Base-by-base conservation (phyloP, 2,797 vertebrate genomes). In the Alosa sapidissima region DNA sequence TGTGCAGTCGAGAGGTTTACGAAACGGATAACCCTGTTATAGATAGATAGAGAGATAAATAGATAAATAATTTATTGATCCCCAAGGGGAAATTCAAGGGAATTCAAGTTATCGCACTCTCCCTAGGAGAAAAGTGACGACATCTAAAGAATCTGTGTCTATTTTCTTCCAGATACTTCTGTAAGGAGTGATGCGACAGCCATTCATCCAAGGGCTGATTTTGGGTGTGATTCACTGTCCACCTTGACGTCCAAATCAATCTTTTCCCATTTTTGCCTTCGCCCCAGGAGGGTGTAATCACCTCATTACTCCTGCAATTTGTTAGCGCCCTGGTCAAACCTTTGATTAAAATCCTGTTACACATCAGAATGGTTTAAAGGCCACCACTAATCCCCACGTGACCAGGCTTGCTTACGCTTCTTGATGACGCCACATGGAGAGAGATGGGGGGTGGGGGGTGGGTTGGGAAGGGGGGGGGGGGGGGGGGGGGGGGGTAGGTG, bases 361-460 rank as follows among this genome's bases (percentile, higher is more conserved):
- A 19, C 49, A 11, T 83, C 6, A 11, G 72, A 81, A 84, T 10
- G 24, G 51, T 72, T 83, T 85, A 84, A 86, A 85, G 84, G 36
- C 65, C 75, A 54, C 28, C 52, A 60, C 68, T 88, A 86, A 86
- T 87, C 86, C 84, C 19, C 24, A 85, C 48, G 36, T 49, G 75
- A 82, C 84, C 14, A 33, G 51, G 51, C 0, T 75, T 75, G 55
- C 19, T 33, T 81, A 41, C 28, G 5, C 16, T 47, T 47, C 55
- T 11, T 45, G 81, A 84, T 48, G 75, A 84, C 62, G 62, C 47
- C 33, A 10, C 28, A 19, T 58, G 4, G 48, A 62, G 45, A 51
- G 62, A 48, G 16, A n/a, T 14, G 16, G 16, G 5, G 54, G 0
- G 0, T 19, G 54, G 16, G 54, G 13, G 9, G 7, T 52, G 51